These are phyloP conservation scores for Lordiphosa fenestrarum DNA, from an alignment of 2,888 invertebrate genomes.

Conservation along the genomic window DNA sequence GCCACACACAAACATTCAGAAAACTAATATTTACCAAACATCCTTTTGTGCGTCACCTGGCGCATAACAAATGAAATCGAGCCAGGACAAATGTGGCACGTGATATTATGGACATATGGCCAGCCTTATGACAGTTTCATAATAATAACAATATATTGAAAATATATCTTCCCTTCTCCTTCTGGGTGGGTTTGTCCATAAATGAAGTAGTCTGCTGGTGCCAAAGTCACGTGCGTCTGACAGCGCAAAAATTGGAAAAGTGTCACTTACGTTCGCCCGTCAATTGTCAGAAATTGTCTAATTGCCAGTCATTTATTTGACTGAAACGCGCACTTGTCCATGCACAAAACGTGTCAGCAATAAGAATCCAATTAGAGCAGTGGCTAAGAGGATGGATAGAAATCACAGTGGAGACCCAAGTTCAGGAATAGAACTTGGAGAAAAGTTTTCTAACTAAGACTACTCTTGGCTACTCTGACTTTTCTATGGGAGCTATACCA, in stretches of 20 bases:
- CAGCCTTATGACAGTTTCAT: constrained; percentile 50
- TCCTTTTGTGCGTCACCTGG: constrained; percentile 37
- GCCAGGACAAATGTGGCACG: constrained; percentile 57
- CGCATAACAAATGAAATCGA: constrained; percentile 39
- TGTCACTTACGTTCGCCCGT: constrained; percentile 43
- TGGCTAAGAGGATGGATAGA: constrained; percentile 1
- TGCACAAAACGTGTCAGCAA: constrained; percentile 53
- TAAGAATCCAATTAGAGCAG: constrained; percentile 34
- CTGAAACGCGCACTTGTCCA: constrained; percentile 54
- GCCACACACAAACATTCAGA: constrained; percentile 29
- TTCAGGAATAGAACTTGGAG: no score
- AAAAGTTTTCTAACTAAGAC: no score
- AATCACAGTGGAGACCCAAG: neutral
- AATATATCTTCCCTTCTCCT: constrained; percentile 24
- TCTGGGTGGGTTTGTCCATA: constrained; percentile 9
- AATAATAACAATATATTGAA: constrained; percentile 16
- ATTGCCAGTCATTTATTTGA: constrained; percentile 58
- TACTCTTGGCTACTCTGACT: no score
- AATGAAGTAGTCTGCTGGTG: neutral
- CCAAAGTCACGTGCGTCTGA: constrained; percentile 70
- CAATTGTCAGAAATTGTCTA: constrained; percentile 41
- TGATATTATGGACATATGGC: constrained; percentile 40
- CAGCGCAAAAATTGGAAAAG: constrained; percentile 53
- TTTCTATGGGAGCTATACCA: no score
- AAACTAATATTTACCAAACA: constrained; percentile 20